Evolutionary conservation across 2,888 invertebrate species (phyloP), one percentile per base, ranked within the genome.

Genomic region (Agrenia bidenticulata): DNA sequence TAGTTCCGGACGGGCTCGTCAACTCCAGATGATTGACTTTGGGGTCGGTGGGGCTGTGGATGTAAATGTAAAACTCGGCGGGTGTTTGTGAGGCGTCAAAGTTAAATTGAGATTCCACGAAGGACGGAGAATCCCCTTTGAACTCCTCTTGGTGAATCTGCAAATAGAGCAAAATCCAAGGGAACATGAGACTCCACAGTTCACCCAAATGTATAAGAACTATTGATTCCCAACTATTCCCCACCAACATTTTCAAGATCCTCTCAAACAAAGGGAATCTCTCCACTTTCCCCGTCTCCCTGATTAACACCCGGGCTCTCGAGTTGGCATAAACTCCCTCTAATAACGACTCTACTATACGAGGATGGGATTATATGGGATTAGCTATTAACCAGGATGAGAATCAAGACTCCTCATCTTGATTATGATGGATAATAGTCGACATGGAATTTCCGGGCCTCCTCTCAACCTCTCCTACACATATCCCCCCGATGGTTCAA

Each of bases 101-200:
- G 54, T 67, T 73, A 61, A 77, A 77, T 53, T 75, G 71, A 26
- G 73, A 75, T 5, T 77, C 75, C 32, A 76, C 74, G 37, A 69
- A 68, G 4, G 70, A 64, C 11, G 67, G 79, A 1, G 82, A 81
- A 73, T 84, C 83, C 66, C 83, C 82, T 42, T 79, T 81, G 56
- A 80, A 76, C 77, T 83, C 83, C 56, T 82, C 78, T 17, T 83
- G 79, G 72, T 84, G 83, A 61, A 84, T 82, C 80, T 81, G 76
- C 21, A 77, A 78, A 45, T 9, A 45, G 5, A 45, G 5, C 45
- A 45, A 32, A 32, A 32, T 45, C 5, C n/a, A 45, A 45, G n/a
- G n/a, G n/a, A n/a, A n/a, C n/a, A n/a, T n/a, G n/a, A n/a, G n/a
- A n/a, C n/a, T n/a, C n/a, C n/a, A n/a, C n/a, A n/a, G n/a, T n/a